These are phyloP conservation scores for Drosophila ambigua DNA, from an alignment of 1,140 invertebrate genomes.

Conservation along the genomic window DNA sequence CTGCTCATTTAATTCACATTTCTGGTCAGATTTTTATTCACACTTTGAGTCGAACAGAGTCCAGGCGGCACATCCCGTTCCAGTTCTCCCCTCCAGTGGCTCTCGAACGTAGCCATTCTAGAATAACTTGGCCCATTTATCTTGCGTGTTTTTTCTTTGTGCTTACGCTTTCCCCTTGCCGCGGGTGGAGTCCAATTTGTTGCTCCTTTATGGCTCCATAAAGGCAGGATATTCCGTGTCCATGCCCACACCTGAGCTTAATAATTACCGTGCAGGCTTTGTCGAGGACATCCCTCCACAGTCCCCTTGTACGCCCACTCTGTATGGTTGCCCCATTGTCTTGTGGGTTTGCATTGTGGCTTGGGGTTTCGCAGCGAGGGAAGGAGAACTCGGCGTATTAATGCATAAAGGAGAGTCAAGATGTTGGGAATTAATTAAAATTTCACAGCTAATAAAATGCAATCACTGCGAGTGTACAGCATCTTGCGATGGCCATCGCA, in stretches of 20 bases:
- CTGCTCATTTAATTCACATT: no score
- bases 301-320: neutral
- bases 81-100: slow-evolving; percentile 20
- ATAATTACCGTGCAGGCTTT: slow-evolving; percentile 45
- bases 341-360: slow-evolving; percentile 39
- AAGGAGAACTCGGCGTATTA: slow-evolving; percentile 1
- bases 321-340: slow-evolving; percentile 22
- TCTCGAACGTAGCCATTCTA: slow-evolving; percentile 41
- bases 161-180: slow-evolving; percentile 17
- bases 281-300: neutral
- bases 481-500: slow-evolving; percentile 8
- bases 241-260: slow-evolving; percentile 65
- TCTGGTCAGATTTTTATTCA: slow-evolving; percentile 8
- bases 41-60: slow-evolving; percentile 6
- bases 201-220: slow-evolving; percentile 59
- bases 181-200: slow-evolving; percentile 45
- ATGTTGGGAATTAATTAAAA: slow-evolving; percentile 72
- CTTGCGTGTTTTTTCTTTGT: slow-evolving; percentile 47
- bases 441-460: slow-evolving; percentile 76
- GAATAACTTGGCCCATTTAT: slow-evolving; percentile 64
- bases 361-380: slow-evolving; percentile 6
- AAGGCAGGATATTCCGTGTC: slow-evolving; percentile 24
- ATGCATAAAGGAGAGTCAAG: slow-evolving; percentile 40
- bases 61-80: slow-evolving; percentile 20
- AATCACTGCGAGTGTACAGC: slow-evolving; percentile 49